Base-by-base conservation (phyloP, 2,113 vertebrate genomes). In the Gymnocephalus cernua region DNA sequence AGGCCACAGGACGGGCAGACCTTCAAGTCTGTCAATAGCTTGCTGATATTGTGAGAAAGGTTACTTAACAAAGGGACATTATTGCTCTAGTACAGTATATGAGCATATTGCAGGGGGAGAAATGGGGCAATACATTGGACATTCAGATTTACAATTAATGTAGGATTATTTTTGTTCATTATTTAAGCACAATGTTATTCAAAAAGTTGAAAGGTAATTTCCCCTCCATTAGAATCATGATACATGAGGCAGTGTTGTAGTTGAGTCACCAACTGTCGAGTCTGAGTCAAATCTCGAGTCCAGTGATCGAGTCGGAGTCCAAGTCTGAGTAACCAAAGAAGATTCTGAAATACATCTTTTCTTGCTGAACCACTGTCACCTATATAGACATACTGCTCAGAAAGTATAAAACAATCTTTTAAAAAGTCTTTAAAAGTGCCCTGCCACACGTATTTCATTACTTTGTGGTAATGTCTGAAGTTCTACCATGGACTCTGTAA, bases 101-200 rank as follows among this genome's bases (percentile, higher is more conserved):
- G 16, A 27, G 16, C 7, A 50, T 11, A 7, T 25, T 10, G 7
- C 10, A 27, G 67, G 21, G 4, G 35, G 6, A 13, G 5, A 29
- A 32, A 58, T 6, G 27, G 27, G 47, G 21, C 8, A 68, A 59
- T n/a, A 21, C 8, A 15, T 14, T 68, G 9, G 47, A 58, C 29
- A 57, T 80, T 58, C 27, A 66, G 51, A 56, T 64, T 48, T 27
- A 11, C 4, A 53, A 56, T 7, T 32, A 44, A 79, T 45, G 19
- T 13, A 23, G 1, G 23, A 32, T 62, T 44, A 62, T 41, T 76
- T 16, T 21, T 32, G 4, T 44, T 62, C 15, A 23, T 63, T 67
- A 58, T 38, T 53, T 38, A 25, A 51, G 7, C 62, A 16, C 25
- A 21, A 50, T 38, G 0, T 25, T 14, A 41, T 58, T 67, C 1